Percentiles rank a stretch among this genome's conserved stretches.
Conservation (phyloP, 1,140 invertebrate genomes). For the Maniola jurtina region DNA sequence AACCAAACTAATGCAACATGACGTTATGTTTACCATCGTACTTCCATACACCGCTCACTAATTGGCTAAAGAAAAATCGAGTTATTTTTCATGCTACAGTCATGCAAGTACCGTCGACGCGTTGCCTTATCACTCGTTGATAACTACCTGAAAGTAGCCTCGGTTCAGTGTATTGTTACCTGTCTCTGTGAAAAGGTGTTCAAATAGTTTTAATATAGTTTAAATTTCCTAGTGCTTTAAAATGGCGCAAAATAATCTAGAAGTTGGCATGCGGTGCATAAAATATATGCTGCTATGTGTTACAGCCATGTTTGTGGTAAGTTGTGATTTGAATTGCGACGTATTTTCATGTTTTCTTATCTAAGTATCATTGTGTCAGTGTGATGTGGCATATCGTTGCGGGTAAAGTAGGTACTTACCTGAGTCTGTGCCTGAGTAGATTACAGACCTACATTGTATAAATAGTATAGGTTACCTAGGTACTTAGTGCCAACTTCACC, state of each 20-base stretch:
- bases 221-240: conserved; percentile 16
- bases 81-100: conserved; percentile 43
- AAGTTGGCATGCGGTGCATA: conserved; percentile 87
- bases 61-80: conserved; percentile 54
- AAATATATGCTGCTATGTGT: conserved; percentile 91
- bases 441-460: conserved; percentile 5
- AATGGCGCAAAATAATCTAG: conserved; percentile 81
- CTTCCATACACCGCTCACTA: conserved; percentile 29
- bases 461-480: conserved; percentile 4
- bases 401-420: neutral
- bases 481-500: too few species aligned
- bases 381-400: conserved; percentile 20
- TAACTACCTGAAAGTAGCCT: conserved; percentile 29
- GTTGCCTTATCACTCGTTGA: conserved; percentile 48
- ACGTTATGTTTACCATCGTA: conserved; percentile 38
- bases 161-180: conserved; percentile 36
- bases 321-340: conserved; percentile 59
- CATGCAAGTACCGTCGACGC: conserved; percentile 26
- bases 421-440: neutral
- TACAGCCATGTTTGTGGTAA: conserved; percentile 92
- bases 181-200: conserved; percentile 28
- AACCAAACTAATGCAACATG: conserved; percentile 15
- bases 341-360: conserved; percentile 27
- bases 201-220: neutral
- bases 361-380: conserved; percentile 7